A percentile compares a stretch with the other conserved stretches of the same genome.
These are phyloP conservation scores for Apamea epomidion DNA, from an alignment of 2,888 invertebrate genomes.

Conservation along the genomic window DNA sequence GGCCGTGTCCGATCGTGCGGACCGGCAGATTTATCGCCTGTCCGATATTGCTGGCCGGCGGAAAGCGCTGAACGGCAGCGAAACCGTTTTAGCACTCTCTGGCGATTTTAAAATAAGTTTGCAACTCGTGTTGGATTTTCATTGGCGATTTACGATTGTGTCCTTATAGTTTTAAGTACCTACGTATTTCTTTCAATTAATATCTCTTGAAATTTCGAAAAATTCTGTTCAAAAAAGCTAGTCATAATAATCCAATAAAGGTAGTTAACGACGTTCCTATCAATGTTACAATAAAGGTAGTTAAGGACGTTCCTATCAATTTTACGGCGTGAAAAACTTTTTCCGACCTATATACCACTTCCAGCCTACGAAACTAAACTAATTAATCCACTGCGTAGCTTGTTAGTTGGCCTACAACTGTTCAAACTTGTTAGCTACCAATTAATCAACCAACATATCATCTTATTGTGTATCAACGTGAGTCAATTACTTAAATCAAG, in stretches of 20 bases:
- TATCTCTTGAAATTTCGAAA: neutral
- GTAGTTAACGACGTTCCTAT: slow-evolving; percentile 8
- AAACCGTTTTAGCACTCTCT: slow-evolving; percentile 47
- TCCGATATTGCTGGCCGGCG: slow-evolving; percentile 42
- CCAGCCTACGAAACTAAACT: slow-evolving; percentile 31
- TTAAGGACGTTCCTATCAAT: slow-evolving; percentile 13
- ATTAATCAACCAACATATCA: slow-evolving; percentile 17
- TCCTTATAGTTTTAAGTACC: neutral
- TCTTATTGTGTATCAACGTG: neutral
- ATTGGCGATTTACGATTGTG: slow-evolving; percentile 21
- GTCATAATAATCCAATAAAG: slow-evolving; percentile 16
- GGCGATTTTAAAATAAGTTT: slow-evolving; percentile 48
- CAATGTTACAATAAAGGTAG: slow-evolving; percentile 15
- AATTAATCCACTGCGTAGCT: slow-evolving; percentile 27
- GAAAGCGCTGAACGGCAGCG: slow-evolving; percentile 39
- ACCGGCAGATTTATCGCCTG: slow-evolving; percentile 54
- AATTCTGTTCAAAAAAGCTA: neutral
- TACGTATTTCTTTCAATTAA: neutral
- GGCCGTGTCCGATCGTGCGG: slow-evolving; percentile 54
- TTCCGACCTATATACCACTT: slow-evolving; percentile 17
- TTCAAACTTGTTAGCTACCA: slow-evolving; percentile 17
- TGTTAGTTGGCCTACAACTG: slow-evolving; percentile 14
- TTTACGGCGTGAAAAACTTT: slow-evolving; percentile 5
- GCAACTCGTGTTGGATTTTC: slow-evolving; percentile 12
- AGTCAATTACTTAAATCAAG: neutral